Evolutionary conservation across 2,888 invertebrate species (phyloP).

Genomic region (Drosophila merina): DNA sequence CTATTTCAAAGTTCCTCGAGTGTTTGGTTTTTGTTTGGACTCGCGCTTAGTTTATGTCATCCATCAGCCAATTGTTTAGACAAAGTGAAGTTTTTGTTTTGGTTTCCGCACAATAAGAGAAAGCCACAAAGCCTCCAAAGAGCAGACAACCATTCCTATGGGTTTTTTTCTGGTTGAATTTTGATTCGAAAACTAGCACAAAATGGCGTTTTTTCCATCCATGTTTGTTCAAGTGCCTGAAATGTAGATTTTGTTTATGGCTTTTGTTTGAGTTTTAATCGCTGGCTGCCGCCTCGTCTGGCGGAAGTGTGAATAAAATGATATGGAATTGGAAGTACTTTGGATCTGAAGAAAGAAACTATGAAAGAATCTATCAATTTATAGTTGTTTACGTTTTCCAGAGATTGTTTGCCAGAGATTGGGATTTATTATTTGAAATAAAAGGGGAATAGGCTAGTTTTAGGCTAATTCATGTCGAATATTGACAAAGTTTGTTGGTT

Average conservation of each 20-base stretch:
- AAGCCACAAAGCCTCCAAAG: conserved; percentile 2
- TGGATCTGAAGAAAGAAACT: neutral
- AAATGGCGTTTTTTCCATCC: conserved; percentile 12
- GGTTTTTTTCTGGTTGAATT: neutral
- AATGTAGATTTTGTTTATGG: conserved; percentile 12
- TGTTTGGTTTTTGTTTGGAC: conserved; percentile 25
- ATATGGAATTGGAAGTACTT: conserved; percentile 20
- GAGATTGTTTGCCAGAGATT: conserved; percentile 7
- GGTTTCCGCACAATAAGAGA: conserved; percentile 22
- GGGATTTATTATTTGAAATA: too few relatives aligned
- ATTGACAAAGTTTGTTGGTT: too few relatives aligned
- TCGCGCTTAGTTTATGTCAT: conserved; percentile 50
- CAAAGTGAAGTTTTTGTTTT: conserved; percentile 61
- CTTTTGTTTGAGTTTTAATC: conserved; percentile 23
- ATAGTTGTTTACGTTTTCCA: conserved; percentile 7
- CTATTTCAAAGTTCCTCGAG: conserved; percentile 35
- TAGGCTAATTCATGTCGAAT: neutral
- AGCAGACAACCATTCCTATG: neutral
- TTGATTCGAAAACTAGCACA: conserved; percentile 28
- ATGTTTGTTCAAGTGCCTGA: conserved; percentile 41
- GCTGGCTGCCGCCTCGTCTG: conserved; percentile 9
- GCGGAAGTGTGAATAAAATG: conserved; percentile 31
- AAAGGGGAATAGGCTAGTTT: too few relatives aligned
- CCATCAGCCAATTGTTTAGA: conserved; percentile 59
- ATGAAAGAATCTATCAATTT: neutral